Conservation (phyloP, 64 coral and sea anemone genomes). For the Montipora sp. region DNA sequence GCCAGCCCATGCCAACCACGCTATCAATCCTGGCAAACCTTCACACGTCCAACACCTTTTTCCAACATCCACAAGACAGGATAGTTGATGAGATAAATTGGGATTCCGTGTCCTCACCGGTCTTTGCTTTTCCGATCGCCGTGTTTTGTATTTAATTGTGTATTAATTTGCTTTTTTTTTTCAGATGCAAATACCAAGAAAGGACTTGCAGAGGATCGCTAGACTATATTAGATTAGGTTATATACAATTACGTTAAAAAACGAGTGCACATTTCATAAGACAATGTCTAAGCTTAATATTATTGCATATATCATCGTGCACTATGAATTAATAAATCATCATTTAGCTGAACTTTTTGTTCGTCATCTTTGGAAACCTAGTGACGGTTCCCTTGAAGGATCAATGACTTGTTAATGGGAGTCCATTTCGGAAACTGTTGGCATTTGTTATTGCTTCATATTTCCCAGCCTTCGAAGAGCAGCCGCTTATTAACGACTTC, state of each 20-base stretch:
- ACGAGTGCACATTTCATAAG: neutral
- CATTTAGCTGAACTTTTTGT: neutral
- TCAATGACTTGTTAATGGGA: no score
- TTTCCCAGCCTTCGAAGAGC: no score
- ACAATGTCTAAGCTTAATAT: neutral
- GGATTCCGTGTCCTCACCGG: no score
- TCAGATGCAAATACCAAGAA: neutral
- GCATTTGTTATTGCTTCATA: no score
- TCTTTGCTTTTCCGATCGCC: neutral
- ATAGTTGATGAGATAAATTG: no score
- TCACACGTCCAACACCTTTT: no score
- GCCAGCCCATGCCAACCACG: no score
- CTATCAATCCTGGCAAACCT: no score
- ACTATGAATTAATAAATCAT: neutral
- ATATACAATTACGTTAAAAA: neutral
- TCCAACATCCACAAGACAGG: no score
- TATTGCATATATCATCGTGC: conserved; percentile 1
- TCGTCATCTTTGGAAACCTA: neutral
- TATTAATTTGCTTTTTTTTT: neutral
- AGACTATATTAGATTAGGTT: neutral
- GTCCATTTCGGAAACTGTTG: no score
- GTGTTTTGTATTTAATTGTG: neutral
- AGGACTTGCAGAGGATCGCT: neutral
- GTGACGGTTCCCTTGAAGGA: no score
- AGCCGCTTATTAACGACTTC: no score